Evolutionary conservation across 1,140 invertebrate genomes (phyloP).

Genomic region (Drosophila pallidifrons): DNA sequence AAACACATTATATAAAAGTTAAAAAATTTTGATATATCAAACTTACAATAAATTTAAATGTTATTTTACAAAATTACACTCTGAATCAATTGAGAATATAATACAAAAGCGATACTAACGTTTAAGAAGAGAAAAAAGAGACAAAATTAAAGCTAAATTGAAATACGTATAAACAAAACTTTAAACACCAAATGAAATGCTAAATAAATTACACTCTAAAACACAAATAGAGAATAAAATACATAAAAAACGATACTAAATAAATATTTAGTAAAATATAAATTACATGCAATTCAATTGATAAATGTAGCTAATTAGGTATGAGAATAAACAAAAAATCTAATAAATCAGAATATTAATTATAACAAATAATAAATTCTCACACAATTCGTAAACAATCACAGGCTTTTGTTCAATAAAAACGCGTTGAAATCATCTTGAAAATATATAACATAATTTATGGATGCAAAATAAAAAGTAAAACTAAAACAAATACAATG

Average conservation of each 20-base stretch:
- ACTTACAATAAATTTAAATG: too few species aligned
- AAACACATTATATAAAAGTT: too few species aligned
- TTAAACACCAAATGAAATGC: neutral
- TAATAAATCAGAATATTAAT: slow-evolving; percentile 29
- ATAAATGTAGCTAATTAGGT: slow-evolving; percentile 6
- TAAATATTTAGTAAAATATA: slow-evolving; percentile 1
- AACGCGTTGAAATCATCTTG: neutral
- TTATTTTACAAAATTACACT: too few species aligned
- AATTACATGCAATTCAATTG: neutral
- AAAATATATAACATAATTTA: slow-evolving; percentile 14
- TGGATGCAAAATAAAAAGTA: neutral
- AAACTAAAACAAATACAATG: slow-evolving; percentile 7
- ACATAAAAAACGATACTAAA: neutral
- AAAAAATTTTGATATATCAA: too few species aligned
- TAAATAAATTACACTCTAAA: neutral
- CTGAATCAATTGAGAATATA: too few species aligned
- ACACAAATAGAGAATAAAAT: neutral
- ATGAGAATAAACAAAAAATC: neutral
- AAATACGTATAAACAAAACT: neutral
- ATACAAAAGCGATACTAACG: too few species aligned
- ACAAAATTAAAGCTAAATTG: too few species aligned
- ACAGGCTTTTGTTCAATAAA: slow-evolving; percentile 6
- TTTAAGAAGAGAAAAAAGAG: too few species aligned
- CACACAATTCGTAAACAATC: neutral
- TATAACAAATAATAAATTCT: slow-evolving; percentile 28